These are phyloP conservation scores for Oxyura jamaicensis DNA, from an alignment of 2,113 vertebrate genomes.

Conservation along the genomic window DNA sequence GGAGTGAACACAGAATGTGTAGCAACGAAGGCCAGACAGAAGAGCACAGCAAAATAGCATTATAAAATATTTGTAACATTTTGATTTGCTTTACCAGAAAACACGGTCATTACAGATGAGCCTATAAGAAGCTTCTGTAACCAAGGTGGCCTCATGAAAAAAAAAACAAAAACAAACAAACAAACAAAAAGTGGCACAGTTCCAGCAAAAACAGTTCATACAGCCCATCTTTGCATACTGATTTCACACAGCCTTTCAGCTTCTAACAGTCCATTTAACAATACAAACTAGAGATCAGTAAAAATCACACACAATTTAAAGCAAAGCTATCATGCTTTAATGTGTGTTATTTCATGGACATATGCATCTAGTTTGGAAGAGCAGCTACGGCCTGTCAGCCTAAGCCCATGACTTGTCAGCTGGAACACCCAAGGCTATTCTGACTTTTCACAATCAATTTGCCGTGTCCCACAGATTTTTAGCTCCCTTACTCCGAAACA, in stretches of 20 bases:
- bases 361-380: neutral
- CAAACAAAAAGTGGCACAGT: neutral
- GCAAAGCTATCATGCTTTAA: neutral
- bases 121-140: neutral
- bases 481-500: conserved; percentile 14
- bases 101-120: neutral
- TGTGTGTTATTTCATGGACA: neutral
- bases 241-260: neutral
- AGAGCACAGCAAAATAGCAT: neutral
- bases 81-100: neutral
- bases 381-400: neutral
- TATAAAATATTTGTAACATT: neutral
- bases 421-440: neutral
- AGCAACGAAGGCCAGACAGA: neutral
- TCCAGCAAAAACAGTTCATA: neutral
- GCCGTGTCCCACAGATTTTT: neutral
- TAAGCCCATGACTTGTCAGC: neutral
- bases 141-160: neutral
- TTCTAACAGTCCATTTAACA: neutral
- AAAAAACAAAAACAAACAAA: neutral
- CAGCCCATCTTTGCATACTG: neutral
- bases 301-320: neutral
- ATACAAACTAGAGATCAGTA: neutral
- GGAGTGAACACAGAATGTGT: accelerated
- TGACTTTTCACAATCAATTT: conserved; percentile 26